Conservation (phyloP, 2,113 vertebrate genomes). For the Rhombomys opimus region DNA sequence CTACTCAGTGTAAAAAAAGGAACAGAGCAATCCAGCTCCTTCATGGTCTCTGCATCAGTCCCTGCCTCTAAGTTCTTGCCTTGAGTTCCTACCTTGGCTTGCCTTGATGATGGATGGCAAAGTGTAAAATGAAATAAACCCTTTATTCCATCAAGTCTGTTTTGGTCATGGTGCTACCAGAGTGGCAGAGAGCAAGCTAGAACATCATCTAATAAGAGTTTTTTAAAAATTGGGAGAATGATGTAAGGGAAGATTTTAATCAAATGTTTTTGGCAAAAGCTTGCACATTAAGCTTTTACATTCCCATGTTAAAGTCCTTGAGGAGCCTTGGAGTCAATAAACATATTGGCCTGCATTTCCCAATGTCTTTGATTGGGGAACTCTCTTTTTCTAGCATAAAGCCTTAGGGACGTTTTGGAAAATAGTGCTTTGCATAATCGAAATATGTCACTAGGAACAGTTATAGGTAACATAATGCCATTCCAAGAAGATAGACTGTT, state of each 20-base stretch:
- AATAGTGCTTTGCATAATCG: neutral
- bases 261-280: neutral
- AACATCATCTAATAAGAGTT: constrained; percentile 15
- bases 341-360: neutral
- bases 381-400: neutral
- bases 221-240: neutral
- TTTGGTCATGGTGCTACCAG: too few relatives aligned
- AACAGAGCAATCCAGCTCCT: neutral
- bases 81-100: neutral
- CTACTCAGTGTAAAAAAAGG: neutral
- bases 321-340: neutral
- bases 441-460: constrained; percentile 9
- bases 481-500: constrained; percentile 20
- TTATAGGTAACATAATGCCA: neutral
- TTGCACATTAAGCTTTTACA: neutral
- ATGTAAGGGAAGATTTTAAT: neutral
- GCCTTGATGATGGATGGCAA: neutral
- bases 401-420: neutral
- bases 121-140: neutral
- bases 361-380: constrained; percentile 25
- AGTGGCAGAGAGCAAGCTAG: neutral
- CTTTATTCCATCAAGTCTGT: neutral
- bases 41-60: neutral
- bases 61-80: neutral
- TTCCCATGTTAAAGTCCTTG: neutral